phyloP scores from a whole-genome alignment of 2,888 invertebrate species.

The Crepidodera aurea region DNA sequence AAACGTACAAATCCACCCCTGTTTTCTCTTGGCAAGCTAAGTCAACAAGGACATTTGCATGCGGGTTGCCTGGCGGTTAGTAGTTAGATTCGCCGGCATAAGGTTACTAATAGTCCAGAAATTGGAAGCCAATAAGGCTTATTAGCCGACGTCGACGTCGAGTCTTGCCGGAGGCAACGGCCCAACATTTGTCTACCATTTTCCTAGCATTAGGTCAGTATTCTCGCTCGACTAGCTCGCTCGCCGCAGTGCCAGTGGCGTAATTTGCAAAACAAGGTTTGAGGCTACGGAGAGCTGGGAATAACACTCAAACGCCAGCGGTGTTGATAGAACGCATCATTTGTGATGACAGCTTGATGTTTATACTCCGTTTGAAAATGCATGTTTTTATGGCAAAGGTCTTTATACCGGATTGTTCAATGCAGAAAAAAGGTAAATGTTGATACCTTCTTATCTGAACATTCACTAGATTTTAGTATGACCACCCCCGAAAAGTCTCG shows the following conservation, averaged over 20 bases:
- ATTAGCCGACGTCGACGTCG: constrained; percentile 22
- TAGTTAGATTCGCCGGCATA: constrained; percentile 29
- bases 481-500: too few species aligned
- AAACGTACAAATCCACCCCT: not conserved
- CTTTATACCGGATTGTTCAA: too few species aligned
- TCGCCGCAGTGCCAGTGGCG: not conserved
- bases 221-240: not conserved
- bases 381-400: too few species aligned
- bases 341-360: too few species aligned
- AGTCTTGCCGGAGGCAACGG: not conserved
- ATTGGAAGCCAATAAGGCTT: constrained; percentile 35
- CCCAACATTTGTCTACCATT: not conserved
- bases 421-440: too few species aligned
- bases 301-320: too few species aligned
- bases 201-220: not conserved
- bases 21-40: constrained; percentile 4
- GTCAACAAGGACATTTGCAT: constrained; percentile 33
- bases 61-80: constrained; percentile 21
- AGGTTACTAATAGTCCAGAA: constrained; percentile 35
- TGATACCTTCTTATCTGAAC: too few species aligned
- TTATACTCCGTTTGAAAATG: too few species aligned
- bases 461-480: too few species aligned
- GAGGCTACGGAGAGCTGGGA: not conserved
- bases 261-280: constrained; percentile 1
- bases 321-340: too few species aligned